Base-by-base conservation (phyloP, 2,888 invertebrate genomes). In the Eustalomyia histrio region DNA sequence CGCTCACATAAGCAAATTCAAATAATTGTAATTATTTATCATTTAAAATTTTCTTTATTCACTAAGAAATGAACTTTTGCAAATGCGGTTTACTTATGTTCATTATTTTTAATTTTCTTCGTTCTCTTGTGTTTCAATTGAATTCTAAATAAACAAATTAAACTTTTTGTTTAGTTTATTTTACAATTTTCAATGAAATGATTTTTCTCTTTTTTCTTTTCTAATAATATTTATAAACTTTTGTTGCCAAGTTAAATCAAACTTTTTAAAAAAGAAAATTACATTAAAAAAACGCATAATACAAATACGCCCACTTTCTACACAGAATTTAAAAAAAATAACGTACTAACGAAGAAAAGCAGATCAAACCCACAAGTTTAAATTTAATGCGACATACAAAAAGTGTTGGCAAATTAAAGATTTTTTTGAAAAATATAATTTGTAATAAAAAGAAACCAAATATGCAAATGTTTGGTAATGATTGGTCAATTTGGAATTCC, bases 201-300 rank as follows among this genome's bases (percentile, higher is more conserved):
- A 29, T 29, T 29, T 29, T 29, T 29, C 29, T 29, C 33, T 61
- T 24, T 52, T n/a, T n/a, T n/a, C n/a, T n/a, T 76, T 71, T 64
- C 63, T 35, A 63, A 35, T 33, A 18, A 16, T 39, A 33, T 50
- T 8, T 17, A 5, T 16, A 50, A 60, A 55, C 14, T 35, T 33
- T 61, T 71, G 71, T 71, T 71, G 71, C 71, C 60, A 71, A 71
- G 71, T 71, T 55, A 60, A 69, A 69, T 4, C 10, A 16, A 29
- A 0, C 12, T 55, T 63, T 8, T 55, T 16, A 10, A 10, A 24
- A 55, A 67, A 39, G 39, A 50, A 29, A 50, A 61, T 55, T 21
- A 18, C 12, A 35, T 64, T 64, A 69, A 55, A 47, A n/a, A 47
- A 6, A 64, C 69, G 69, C 58, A 76, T 60, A 16, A 65, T 65